These are phyloP conservation scores for Venturia canescens DNA, from an alignment of 1,140 invertebrate genomes.

Conservation along the genomic window DNA sequence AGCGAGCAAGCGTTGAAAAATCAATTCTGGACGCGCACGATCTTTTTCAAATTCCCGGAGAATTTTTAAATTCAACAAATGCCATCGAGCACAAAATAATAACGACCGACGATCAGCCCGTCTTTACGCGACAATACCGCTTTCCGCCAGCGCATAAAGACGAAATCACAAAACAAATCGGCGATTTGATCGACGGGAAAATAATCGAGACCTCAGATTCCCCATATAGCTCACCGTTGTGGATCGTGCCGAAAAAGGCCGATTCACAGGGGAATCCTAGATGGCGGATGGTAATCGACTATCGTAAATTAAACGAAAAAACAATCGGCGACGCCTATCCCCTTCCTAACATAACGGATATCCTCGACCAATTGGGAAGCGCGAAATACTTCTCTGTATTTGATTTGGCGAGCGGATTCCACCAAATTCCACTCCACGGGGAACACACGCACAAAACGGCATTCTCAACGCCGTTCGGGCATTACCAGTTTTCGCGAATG, in stretches of 20 bases:
- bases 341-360: conserved; percentile 2
- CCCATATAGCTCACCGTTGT: too few relatives aligned
- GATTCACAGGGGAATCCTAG: conserved; percentile 57
- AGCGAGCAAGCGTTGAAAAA: conserved; percentile 6
- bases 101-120: conserved; percentile 43
- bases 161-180: conserved; percentile 67
- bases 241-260: too few relatives aligned
- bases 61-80: conserved; percentile 1
- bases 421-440: not conserved
- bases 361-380: conserved; percentile 5
- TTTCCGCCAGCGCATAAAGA: conserved; percentile 65
- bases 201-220: conserved; percentile 64
- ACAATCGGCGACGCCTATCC: not conserved
- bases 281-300: conserved; percentile 62
- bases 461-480: too few relatives aligned
- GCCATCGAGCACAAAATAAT: conserved; percentile 21
- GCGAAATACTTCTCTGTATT: not conserved
- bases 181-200: conserved; percentile 57
- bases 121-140: conserved; percentile 63
- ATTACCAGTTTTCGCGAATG: too few relatives aligned
- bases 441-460: not conserved
- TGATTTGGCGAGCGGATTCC: not conserved
- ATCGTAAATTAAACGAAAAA: conserved; percentile 4
- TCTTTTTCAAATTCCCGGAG: not conserved
- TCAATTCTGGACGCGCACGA: not conserved